Evolutionary conservation across 2,113 vertebrate species (phyloP), one percentile per base, ranked within the genome.

Genomic region (Gila orcuttii): DNA sequence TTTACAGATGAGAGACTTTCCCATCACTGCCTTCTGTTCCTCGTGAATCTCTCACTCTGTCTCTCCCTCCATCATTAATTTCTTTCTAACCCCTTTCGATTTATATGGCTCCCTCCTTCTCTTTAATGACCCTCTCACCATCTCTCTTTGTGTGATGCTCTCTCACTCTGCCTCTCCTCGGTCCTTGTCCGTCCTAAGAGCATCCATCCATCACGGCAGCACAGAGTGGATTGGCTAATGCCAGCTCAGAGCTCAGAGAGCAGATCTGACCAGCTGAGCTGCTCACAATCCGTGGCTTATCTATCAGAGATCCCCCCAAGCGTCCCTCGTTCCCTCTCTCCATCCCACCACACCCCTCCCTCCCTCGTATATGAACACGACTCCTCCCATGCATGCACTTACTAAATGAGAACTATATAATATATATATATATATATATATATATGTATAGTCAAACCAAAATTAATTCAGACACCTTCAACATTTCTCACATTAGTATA

Each of bases 161-260:
- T 57, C 80, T 33, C 66, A n/a, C 52, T 52, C 68, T 76, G 28
- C 10, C 36, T 83, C 77, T 68, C 64, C 86, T 21, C 3, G 81
- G 57, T 77, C 69, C 79, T 82, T 50, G 45, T 64, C 68, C 87
- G 62, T 84, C 25, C 86, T 69, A 75, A 75, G 64, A 55, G 80
- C 50, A 91, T 88, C 78, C 86, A 91, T 92, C 92, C 89, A 93
- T 94, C 91, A 90, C 89, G 2, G 60, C n/a, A 75, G 75, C 57
- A 57, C 17, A 55, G 85, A 88, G 88, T 88, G 89, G 90, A 80
- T 91, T 87, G 91, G 87, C 87, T 91, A 90, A 92, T 92, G 87
- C 83, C 90, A 88, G 60, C 57, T 86, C 89, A 57, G 60, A 86
- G 87, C 73, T 75, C 83, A 50, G 62, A 83, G 69, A 60, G 69